Conservation (phyloP, 2,113 vertebrate genomes). For the Silurus meridionalis region DNA sequence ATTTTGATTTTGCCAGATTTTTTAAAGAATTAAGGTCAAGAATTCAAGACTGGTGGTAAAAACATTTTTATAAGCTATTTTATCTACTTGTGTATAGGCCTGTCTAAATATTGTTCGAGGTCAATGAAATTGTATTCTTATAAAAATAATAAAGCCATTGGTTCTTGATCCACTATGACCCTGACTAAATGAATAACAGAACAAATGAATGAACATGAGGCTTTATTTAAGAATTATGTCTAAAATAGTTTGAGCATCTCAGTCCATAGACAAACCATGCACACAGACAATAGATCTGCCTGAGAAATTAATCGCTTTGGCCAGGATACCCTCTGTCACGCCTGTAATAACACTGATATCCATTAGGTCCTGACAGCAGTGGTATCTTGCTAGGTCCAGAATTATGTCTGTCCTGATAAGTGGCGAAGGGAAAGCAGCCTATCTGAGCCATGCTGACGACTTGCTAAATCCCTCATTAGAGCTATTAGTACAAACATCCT, state of each 20-base stretch:
- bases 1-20: too few relatives aligned
- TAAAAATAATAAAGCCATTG: background rate
- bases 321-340: constrained; percentile 11
- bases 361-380: constrained; percentile 7
- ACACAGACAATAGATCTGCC: background rate
- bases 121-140: background rate
- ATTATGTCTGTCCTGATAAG: constrained; percentile 43
- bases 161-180: background rate
- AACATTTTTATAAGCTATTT: background rate
- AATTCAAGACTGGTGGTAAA: background rate
- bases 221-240: background rate
- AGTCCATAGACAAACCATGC: background rate
- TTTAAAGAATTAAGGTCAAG: background rate
- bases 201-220: background rate
- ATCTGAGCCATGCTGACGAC: constrained; percentile 24
- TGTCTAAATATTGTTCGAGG: background rate
- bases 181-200: background rate
- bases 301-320: background rate
- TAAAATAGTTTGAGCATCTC: background rate
- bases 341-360: constrained; percentile 49
- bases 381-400: constrained; percentile 28
- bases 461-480: constrained; percentile 28
- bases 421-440: constrained; percentile 29
- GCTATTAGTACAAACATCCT: constrained; percentile 46
- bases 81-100: background rate